Percentiles rank a stretch among this genome's conserved stretches.
Evolutionary conservation across 2,888 invertebrate species (phyloP).

Genomic region (Pseudococcus viburni): DNA sequence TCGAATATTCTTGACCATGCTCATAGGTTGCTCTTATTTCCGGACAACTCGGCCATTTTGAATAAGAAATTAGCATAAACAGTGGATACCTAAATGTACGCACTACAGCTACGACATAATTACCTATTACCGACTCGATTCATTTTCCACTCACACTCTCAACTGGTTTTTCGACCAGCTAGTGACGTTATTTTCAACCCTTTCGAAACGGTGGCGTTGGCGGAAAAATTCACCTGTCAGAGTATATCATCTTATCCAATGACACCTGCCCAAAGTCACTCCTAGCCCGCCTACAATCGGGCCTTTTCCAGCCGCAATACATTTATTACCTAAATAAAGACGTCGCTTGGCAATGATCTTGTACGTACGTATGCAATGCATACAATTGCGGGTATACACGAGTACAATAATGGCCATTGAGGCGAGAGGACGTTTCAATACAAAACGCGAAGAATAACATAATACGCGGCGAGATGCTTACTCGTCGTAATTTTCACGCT

Average conservation of each 20-base stretch:
- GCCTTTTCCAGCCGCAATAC: not conserved
- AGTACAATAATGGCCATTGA: not conserved
- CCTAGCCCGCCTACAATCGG: constrained; percentile 5
- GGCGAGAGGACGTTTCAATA: not conserved
- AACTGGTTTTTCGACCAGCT: not conserved
- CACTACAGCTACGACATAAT: not conserved
- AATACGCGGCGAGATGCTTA: not conserved
- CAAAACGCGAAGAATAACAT: constrained; percentile 14
- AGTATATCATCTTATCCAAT: not conserved
- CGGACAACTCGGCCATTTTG: not conserved
- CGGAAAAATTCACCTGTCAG: constrained; percentile 22
- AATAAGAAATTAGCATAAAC: not conserved
- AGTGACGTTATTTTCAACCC: constrained; percentile 39
- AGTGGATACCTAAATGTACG: not conserved
- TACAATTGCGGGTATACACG: not conserved
- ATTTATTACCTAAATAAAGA: constrained; percentile 1
- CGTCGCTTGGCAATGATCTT: constrained; percentile 8
- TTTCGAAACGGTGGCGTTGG: not conserved
- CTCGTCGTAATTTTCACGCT: not conserved
- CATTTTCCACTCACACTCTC: not conserved
- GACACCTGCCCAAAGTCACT: not conserved
- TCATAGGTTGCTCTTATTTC: not conserved
- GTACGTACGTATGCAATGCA: not conserved
- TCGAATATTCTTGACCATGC: not conserved
- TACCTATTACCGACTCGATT: not conserved